Base-by-base conservation (phyloP, 2,888 invertebrate genomes). In the Drosophila colorata region DNA sequence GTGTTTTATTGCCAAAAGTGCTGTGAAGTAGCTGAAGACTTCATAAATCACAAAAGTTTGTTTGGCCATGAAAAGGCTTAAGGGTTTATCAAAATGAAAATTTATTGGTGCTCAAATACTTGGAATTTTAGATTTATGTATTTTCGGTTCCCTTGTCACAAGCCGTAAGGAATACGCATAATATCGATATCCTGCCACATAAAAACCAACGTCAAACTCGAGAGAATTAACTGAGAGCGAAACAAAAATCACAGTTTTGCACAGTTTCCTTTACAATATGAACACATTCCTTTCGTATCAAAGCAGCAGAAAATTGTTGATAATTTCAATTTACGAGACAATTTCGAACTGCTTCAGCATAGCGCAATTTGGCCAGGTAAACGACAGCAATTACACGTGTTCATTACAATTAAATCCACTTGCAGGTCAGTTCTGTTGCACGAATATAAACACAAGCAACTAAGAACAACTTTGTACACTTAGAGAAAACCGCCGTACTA, bases 21-120 rank as follows among this genome's bases (percentile, higher is more conserved):
- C 77, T 74, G 48, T 58, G 65, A 72, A 74, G 74, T 70, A 66
- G 74, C 86, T 74, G 77, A 79, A 79, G 79, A 83, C 88, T 83
- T 83, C 88, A 83, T 83, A 83, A 83, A 83, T 83, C 83, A 83
- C 83, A 87, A 79, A 83, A 87, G 73, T 87, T 81, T 87, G 70
- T 73, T 79, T 84, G 88, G 88, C 87, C 84, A 87, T 82, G 82
- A 82, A 82, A 82, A 82, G 87, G 82, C 83, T 83, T 83, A 83
- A 74, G 88, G 88, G 83, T 79, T 83, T 83, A 83, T 87, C 83
- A 83, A 83, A 83, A 83, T 85, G 83, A 83, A 85, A 83, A 83
- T 83, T 83, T 83, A 83, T 83, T 83, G 83, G 64, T 70, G 69
- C 80, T 79, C 78, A 80, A 79, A 79, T 77, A 80, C 80, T 72